phyloP scores from a whole-genome alignment of 2,797 vertebrate species.

The Cynopterus sphinx region DNA sequence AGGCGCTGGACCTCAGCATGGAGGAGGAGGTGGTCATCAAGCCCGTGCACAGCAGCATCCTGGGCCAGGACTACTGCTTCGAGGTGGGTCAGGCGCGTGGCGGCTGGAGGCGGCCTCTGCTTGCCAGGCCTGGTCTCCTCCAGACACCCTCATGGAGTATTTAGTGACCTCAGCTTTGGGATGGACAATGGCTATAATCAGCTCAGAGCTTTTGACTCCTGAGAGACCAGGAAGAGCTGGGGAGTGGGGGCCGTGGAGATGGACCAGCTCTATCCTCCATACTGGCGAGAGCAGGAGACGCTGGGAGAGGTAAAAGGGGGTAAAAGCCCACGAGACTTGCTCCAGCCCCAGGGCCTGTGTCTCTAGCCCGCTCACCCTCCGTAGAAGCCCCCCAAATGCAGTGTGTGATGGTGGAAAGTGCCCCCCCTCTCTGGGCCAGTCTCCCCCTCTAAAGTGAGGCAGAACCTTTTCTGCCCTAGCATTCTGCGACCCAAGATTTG shows the following conservation, averaged over 20 bases:
- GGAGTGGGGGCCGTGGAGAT: neutral
- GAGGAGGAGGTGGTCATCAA: conserved; percentile 99
- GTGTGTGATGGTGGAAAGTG: neutral
- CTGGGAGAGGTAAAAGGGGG: neutral
- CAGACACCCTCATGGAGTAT: neutral
- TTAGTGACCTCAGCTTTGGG: neutral
- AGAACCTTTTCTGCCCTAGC: neutral
- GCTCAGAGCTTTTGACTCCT: neutral
- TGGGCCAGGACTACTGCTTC: conserved; percentile 96
- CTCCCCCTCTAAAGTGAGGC: neutral
- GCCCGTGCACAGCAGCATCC: conserved; percentile 98
- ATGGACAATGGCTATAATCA: neutral
- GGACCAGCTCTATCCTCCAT: neutral
- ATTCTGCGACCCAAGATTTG: neutral
- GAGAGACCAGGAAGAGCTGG: neutral
- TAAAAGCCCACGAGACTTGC: neutral
- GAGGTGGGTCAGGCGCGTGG: conserved; percentile 79
- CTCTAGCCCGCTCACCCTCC: neutral
- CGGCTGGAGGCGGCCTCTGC: rapidly evolving
- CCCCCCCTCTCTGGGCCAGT: neutral
- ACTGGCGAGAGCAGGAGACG: neutral
- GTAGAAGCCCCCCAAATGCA: neutral
- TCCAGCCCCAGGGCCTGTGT: neutral
- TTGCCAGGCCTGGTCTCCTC: neutral
- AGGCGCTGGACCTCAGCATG: conserved; percentile 99